Evolutionary conservation across 53 echinoderm and acorn worm genomes (phyloP), one percentile per base, ranked within the genome.

Genomic region (Holothuria scabra): DNA sequence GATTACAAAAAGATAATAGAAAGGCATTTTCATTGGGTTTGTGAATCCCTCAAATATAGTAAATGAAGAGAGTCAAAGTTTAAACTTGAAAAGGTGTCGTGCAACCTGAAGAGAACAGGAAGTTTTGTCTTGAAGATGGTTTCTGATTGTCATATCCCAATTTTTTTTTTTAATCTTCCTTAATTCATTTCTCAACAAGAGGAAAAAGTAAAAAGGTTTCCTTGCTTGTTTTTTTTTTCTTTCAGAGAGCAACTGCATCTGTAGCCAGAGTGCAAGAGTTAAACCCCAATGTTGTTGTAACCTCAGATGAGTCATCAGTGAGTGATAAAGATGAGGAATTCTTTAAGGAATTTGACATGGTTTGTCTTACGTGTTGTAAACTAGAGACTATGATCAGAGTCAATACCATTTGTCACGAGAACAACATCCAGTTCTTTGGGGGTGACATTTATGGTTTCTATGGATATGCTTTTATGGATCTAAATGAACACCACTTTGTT

Each of bases 381-480:
- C 79, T 79, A 21, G 87, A 91, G 79, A 95, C 95, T 31, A 74
- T 99, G 82, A 65, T 95, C 44, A 82, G 86, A 46, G 79, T 99
- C 56, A 95, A 99, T 65, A 80, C 89, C 28, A 93, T 99, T 61
- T 99, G 99, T 48, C 99, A 99, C 68, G 91, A 90, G 37, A 85
- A 91, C 49, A 68, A 89, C 64, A 90, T 99, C 79, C 88, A 93
- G 74, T 99, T 99, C 89, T 95, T 99, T 74, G 94, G 90, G 33
- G 93, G 94, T 69, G 95, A 99, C 81, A 86, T 95, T 55, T 97
- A 86, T 59, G 97, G 97, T n/a, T 97, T 91, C 87, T 97, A 97
- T 31, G 97, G 97, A 20, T 97, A 89, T 82, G 90, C 91, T 76
- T 99, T 99, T 75, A 76, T 91, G 22, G 99, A 95, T 49, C 86